Percentiles rank a stretch among this genome's conserved stretches.
Evolutionary conservation across 2,797 vertebrate genomes (phyloP).

Genomic region (Calcarius lapponicus): DNA sequence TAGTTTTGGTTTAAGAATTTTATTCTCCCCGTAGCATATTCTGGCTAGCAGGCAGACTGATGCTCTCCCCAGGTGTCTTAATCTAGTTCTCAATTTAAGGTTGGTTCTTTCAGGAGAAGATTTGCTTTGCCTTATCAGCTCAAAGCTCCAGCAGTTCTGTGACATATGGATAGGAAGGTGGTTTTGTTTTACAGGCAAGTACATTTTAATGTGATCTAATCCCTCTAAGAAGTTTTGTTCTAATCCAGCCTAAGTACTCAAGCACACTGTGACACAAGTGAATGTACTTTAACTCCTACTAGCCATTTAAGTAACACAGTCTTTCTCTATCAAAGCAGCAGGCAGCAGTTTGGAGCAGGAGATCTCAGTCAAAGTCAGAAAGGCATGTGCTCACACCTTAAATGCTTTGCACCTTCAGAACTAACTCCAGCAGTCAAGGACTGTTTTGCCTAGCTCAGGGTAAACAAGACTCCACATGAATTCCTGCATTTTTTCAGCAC

Average conservation of each 20-base stretch:
- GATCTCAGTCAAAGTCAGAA: not conserved
- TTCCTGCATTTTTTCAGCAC: not conserved
- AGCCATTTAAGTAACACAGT: not conserved
- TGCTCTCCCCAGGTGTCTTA: not conserved
- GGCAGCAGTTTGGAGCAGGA: not conserved
- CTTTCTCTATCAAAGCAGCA: not conserved
- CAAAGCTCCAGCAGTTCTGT: not conserved
- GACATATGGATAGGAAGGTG: not conserved
- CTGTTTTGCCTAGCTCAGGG: not conserved
- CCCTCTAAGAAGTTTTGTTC: not conserved
- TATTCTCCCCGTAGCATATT: not conserved
- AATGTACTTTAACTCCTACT: not conserved
- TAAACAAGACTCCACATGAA: not conserved
- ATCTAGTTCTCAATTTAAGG: not conserved
- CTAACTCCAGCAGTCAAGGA: not conserved
- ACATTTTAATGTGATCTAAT: not conserved
- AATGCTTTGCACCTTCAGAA: not conserved
- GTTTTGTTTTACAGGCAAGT: not conserved
- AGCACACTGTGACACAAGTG: not conserved
- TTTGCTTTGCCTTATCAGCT: not conserved
- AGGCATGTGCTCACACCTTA: not conserved
- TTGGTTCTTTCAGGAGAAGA: not conserved
- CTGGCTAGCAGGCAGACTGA: not conserved
- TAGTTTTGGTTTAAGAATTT: not conserved
- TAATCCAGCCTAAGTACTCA: not conserved